phyloP scores from a whole-genome alignment of 2,888 invertebrate species.

The Pandemis heparana region DNA sequence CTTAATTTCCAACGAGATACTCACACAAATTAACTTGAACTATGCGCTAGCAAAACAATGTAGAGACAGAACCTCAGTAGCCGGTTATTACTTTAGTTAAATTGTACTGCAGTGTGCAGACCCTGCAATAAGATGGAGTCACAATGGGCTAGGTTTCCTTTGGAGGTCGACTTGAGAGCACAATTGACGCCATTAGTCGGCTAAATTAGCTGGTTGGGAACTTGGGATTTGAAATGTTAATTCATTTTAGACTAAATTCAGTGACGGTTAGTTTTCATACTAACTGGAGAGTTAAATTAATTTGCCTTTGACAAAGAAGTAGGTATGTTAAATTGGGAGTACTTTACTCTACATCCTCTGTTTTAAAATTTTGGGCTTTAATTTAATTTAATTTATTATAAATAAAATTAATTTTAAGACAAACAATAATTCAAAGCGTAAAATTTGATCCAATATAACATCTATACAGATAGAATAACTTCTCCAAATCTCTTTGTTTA shows the following conservation, averaged over 20 bases:
- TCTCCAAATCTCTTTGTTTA: not conserved
- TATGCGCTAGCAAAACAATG: slow-evolving; percentile 1
- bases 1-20: not conserved
- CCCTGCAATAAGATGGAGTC: slow-evolving; percentile 6
- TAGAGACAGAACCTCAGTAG: not conserved
- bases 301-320: not conserved
- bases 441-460: not conserved
- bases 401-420: too few species aligned
- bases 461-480: not conserved
- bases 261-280: not conserved
- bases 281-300: not conserved
- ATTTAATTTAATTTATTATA: too few species aligned
- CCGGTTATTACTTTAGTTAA: slow-evolving; percentile 4
- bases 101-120: slow-evolving; percentile 10
- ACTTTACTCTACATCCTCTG: not conserved
- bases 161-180: slow-evolving; percentile 2
- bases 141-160: slow-evolving; percentile 15
- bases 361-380: too few species aligned
- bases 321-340: not conserved
- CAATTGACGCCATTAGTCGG: slow-evolving; percentile 9
- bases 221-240: slow-evolving; percentile 4
- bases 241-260: not conserved
- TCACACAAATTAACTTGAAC: not conserved
- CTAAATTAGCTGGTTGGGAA: slow-evolving; percentile 4
- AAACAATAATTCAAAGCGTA: not conserved